Percentiles rank a stretch among this genome's conserved stretches.
Conservation (phyloP, 2,888 invertebrate genomes). For the Dicyrtomina minuta region DNA sequence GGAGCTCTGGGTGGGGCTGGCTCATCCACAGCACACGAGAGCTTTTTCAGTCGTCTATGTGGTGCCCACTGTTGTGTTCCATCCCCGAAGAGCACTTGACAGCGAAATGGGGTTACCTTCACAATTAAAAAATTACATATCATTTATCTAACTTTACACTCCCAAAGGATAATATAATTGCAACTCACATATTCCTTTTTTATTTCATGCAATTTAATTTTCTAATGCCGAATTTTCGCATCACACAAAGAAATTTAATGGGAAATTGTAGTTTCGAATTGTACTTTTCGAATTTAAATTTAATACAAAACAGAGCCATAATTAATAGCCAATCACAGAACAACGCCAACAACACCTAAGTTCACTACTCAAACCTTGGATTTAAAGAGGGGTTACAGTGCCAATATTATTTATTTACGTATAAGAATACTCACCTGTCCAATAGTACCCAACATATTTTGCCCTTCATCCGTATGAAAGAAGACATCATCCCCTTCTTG, state of each 20-base stretch:
- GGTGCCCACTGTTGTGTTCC: constrained; percentile 49
- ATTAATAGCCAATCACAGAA: no score
- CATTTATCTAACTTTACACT: not conserved
- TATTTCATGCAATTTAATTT: not conserved
- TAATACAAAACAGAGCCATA: no score
- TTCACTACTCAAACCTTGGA: not conserved
- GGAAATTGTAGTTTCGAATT: no score
- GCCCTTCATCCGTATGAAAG: constrained; percentile 44
- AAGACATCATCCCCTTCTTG: constrained; percentile 51
- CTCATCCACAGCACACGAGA: constrained; percentile 34
- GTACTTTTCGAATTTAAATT: no score
- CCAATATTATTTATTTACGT: no score
- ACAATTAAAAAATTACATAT: not conserved
- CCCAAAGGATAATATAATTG: not conserved
- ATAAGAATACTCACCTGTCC: constrained; percentile 38
- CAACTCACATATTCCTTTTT: not conserved
- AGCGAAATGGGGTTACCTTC: constrained; percentile 44
- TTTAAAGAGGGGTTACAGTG: no score
- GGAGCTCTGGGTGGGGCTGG: not conserved
- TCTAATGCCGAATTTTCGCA: no score
- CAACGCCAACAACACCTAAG: not conserved
- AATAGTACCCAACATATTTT: constrained; percentile 47
- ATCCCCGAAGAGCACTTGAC: constrained; percentile 49
- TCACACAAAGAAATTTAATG: no score
- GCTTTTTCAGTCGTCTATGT: constrained; percentile 44